These are phyloP conservation scores for Larimichthys crocea DNA, from an alignment of 2,113 vertebrate genomes.

Conservation along the genomic window DNA sequence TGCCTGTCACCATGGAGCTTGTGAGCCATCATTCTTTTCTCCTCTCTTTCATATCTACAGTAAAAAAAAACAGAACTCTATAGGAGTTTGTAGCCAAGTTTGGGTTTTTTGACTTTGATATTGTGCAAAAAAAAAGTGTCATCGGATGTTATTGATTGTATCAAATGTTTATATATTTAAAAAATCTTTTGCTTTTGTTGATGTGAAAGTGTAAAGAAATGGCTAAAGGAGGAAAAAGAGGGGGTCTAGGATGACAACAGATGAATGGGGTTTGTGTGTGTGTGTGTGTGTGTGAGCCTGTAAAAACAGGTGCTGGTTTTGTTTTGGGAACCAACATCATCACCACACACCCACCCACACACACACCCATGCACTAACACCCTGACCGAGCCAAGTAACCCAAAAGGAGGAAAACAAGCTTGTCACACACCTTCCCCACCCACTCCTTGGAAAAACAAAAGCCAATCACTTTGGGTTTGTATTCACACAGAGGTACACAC, in stretches of 20 bases:
- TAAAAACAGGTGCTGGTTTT: conserved; percentile 76
- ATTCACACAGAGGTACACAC: conserved; percentile 42
- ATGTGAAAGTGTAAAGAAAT: conserved; percentile 31
- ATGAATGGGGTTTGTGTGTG: conserved; percentile 54
- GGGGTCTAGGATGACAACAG: conserved; percentile 42
- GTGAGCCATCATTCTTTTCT: background rate
- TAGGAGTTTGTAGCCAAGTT: no score
- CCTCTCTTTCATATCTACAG: background rate
- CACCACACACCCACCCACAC: conserved; percentile 34
- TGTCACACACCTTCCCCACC: conserved; percentile 69
- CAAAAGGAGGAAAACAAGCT: conserved; percentile 54
- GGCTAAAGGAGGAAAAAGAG: background rate
- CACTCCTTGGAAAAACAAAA: conserved; percentile 72
- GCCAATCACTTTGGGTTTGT: conserved; percentile 54
- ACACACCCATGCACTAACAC: conserved; percentile 15
- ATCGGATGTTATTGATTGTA: background rate
- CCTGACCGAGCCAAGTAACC: conserved; percentile 39
- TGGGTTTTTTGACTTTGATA: background rate
- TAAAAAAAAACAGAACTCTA: background rate
- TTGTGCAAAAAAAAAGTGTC: no score
- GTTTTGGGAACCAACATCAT: conserved; percentile 69
- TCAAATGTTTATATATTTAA: no score
- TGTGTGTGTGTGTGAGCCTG: conserved; percentile 18
- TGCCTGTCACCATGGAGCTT: background rate
- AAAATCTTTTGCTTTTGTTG: background rate